These are phyloP conservation scores for Erynnis tages DNA, from an alignment of 2,888 invertebrate species.

Conservation along the genomic window DNA sequence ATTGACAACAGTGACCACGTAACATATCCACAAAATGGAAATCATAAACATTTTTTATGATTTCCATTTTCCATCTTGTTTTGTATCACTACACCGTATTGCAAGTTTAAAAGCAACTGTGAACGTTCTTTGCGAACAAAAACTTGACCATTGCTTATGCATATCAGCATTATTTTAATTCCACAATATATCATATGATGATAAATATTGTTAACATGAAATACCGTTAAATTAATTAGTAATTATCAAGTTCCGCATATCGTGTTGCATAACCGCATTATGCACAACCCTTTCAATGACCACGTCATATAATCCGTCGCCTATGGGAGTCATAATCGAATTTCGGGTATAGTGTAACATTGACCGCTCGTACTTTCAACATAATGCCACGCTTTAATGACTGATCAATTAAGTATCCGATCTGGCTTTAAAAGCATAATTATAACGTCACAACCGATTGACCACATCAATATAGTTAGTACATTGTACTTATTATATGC, in stretches of 20 bases:
- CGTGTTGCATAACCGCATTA: constrained; percentile 6
- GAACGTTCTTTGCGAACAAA: too few species aligned
- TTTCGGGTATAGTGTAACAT: constrained; percentile 22
- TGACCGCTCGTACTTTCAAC: constrained; percentile 19
- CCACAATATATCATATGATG: too few species aligned
- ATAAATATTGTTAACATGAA: neutral
- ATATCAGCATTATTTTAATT: too few species aligned
- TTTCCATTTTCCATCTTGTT: too few species aligned
- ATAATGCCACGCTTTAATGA: constrained; percentile 48
- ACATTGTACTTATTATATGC: too few species aligned
- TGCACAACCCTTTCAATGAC: constrained; percentile 9
- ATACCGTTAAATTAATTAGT: neutral
- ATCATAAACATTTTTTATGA: too few species aligned
- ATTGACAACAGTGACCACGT: too few species aligned
- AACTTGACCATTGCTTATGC: too few species aligned
- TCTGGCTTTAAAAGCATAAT: constrained; percentile 59
- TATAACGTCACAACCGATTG: constrained; percentile 46
- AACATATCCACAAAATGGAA: too few species aligned
- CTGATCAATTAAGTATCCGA: constrained; percentile 51
- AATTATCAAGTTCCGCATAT: constrained; percentile 7
- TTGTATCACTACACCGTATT: too few species aligned
- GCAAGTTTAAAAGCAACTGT: too few species aligned
- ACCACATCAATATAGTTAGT: constrained; percentile 50
- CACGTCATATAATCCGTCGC: constrained; percentile 5
- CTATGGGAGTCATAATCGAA: constrained; percentile 24